Conservation (phyloP, 2,797 vertebrate species). For the Schizothorax lantsangensis region DNA sequence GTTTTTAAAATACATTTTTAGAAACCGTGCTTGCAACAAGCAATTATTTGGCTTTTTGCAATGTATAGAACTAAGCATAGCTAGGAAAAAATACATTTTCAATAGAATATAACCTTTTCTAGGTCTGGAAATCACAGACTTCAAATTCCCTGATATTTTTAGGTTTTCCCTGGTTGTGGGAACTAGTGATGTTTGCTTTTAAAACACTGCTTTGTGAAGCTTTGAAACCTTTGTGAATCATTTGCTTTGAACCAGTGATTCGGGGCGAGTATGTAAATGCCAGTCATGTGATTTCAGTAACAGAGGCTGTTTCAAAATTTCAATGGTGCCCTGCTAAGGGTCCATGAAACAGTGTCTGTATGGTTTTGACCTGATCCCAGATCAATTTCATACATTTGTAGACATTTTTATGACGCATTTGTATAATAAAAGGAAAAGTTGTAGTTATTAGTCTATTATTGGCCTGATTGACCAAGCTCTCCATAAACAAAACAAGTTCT, state of each 20-base stretch:
- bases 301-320: neutral
- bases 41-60: neutral
- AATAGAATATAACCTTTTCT: too few species aligned
- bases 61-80: neutral
- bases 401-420: neutral
- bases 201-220: neutral
- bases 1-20: neutral
- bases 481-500: neutral
- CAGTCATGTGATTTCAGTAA: neutral
- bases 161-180: neutral
- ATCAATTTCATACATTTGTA: neutral
- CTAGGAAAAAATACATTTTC: neutral
- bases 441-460: neutral
- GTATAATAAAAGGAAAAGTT: neutral
- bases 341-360: neutral
- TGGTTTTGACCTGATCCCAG: neutral
- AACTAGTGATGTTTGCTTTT: neutral
- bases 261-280: neutral
- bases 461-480: neutral
- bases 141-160: neutral
- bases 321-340: neutral
- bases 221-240: neutral
- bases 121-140: neutral
- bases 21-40: neutral
- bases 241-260: neutral